A percentile compares a stretch with the other conserved stretches of the same genome.
Evolutionary conservation across 2,888 invertebrate species (phyloP).

Genomic region (Athalia circularis): DNA sequence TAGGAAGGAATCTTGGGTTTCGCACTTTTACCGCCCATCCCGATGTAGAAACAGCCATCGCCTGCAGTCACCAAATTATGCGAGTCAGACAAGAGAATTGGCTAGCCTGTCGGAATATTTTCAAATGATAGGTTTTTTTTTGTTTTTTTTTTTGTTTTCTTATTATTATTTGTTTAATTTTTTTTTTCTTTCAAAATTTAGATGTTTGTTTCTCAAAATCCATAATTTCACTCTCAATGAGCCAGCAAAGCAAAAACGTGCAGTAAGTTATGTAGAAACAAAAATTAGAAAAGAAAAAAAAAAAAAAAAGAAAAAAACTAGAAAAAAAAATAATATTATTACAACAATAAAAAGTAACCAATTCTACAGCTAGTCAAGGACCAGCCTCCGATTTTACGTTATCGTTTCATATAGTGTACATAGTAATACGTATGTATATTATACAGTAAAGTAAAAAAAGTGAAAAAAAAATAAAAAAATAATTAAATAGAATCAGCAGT

Average conservation of each 20-base stretch:
- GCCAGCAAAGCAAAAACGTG: slow-evolving; percentile 68
- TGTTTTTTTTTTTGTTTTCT: slow-evolving; percentile 42
- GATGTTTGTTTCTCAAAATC: no score
- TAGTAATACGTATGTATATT: slow-evolving; percentile 7
- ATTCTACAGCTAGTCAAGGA: slow-evolving; percentile 49
- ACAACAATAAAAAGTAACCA: slow-evolving; percentile 8
- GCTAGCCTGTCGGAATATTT: slow-evolving; percentile 50
- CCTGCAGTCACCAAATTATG: slow-evolving; percentile 93
- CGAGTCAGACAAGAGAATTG: slow-evolving; percentile 64
- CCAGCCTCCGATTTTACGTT: slow-evolving; percentile 55
- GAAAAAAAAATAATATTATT: background rate
- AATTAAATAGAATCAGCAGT: slow-evolving; percentile 37
- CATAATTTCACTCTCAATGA: slow-evolving; percentile 60
- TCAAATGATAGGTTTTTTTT: slow-evolving; percentile 36
- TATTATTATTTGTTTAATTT: slow-evolving; percentile 16
- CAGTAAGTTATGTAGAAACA: slow-evolving; percentile 52
- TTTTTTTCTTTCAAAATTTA: slow-evolving; percentile 50
- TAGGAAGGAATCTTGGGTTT: slow-evolving; percentile 85
- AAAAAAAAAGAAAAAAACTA: slow-evolving; percentile 9
- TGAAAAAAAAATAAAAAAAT: background rate
- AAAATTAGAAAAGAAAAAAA: no score
- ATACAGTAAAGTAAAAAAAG: background rate
- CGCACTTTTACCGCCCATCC: slow-evolving; percentile 90
- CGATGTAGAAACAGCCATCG: slow-evolving; percentile 98
- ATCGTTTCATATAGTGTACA: background rate